Percentiles rank a stretch among this genome's conserved stretches.
Evolutionary conservation across 2,888 invertebrate genomes (phyloP).

Genomic region (Pteria penguin): DNA sequence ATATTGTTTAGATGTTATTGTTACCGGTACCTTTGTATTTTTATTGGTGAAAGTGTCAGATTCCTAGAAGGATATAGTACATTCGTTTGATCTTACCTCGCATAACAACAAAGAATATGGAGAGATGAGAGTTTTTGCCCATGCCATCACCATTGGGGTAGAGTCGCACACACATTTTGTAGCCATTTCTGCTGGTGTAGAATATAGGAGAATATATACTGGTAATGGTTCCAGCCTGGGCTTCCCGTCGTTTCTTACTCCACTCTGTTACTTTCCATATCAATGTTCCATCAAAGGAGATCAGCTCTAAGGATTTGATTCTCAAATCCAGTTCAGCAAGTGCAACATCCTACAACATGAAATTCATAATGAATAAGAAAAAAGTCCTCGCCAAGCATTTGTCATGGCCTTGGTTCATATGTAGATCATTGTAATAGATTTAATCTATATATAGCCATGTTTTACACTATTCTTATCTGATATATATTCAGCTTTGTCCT

Average conservation of each 20-base stretch:
- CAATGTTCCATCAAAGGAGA: conserved; percentile 75
- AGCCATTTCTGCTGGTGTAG: conserved; percentile 74
- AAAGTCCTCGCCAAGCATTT: too few species aligned
- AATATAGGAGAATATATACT: conserved; percentile 76
- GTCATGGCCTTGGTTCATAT: too few species aligned
- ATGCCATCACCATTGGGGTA: conserved; percentile 78
- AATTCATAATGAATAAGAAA: background rate
- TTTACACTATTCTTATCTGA: too few species aligned
- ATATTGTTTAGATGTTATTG: too few species aligned
- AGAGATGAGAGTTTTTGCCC: conserved; percentile 76
- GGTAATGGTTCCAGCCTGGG: conserved; percentile 66
- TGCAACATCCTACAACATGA: conserved; percentile 26
- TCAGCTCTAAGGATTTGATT: conserved; percentile 65
- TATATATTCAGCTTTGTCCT: too few species aligned
- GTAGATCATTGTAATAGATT: too few species aligned
- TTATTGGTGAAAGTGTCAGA: too few species aligned
- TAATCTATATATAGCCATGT: too few species aligned
- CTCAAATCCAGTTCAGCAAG: conserved; percentile 42
- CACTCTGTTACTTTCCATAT: conserved; percentile 77
- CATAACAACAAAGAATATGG: conserved; percentile 78
- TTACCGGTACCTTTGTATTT: too few species aligned
- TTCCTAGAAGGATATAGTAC: too few species aligned
- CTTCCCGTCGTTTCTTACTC: conserved; percentile 69
- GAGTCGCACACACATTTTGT: conserved; percentile 75
- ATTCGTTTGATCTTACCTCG: conserved; percentile 49